phyloP scores from a whole-genome alignment of 2,888 invertebrate species.

The Rhagonycha fulva region DNA sequence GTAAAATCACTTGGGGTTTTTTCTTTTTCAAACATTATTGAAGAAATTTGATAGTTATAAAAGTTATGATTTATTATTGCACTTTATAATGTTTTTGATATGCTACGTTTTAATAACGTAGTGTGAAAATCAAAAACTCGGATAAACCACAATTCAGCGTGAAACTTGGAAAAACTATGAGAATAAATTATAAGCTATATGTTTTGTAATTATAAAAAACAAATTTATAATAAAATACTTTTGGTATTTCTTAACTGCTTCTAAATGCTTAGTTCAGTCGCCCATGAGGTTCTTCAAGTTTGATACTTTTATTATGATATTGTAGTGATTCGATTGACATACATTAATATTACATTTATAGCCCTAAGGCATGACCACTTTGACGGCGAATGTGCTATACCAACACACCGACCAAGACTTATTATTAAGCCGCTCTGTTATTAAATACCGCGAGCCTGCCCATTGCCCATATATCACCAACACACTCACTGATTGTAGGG shows the following conservation, averaged over 20 bases:
- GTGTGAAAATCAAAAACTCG: neutral
- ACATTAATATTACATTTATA: slow-evolving; percentile 44
- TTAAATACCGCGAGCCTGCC: slow-evolving; percentile 53
- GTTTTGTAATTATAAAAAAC: neutral
- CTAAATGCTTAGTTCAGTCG: neutral
- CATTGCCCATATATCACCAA: slow-evolving; percentile 54
- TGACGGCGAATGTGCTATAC: slow-evolving; percentile 34
- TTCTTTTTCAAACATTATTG: neutral
- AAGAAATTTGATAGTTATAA: neutral
- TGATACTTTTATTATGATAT: neutral
- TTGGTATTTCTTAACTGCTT: neutral
- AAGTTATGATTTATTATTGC: neutral
- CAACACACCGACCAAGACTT: slow-evolving; percentile 41
- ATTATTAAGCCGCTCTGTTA: slow-evolving; percentile 55
- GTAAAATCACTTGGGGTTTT: neutral
- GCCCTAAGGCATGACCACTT: slow-evolving; percentile 38
- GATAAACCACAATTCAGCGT: neutral
- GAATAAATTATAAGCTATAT: neutral
- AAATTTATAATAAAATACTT: neutral
- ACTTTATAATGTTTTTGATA: neutral
- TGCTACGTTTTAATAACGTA: neutral
- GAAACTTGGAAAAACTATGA: neutral
- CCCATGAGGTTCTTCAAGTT: neutral
- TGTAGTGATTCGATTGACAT: slow-evolving; percentile 46
- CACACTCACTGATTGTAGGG: slow-evolving; percentile 51